Percentiles rank a stretch among this genome's conserved stretches.
Conservation (phyloP, 2,888 invertebrate genomes). For the Marasmarcha lunaedactyla region DNA sequence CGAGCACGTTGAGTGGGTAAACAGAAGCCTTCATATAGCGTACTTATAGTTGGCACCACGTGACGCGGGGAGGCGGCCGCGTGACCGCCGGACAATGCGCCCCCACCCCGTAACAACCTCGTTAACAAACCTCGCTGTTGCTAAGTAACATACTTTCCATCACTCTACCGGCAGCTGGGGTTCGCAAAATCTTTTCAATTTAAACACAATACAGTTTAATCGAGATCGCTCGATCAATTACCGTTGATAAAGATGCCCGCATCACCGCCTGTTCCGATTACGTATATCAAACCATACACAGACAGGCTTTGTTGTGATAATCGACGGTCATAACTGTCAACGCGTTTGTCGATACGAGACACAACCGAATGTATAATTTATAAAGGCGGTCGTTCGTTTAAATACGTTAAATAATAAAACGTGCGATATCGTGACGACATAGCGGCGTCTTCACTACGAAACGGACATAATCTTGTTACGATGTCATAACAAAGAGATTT, state of each 20-base stretch:
- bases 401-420: conserved; percentile 55
- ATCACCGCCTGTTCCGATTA: no score
- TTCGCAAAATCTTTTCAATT: conserved; percentile 4
- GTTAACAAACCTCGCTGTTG: conserved; percentile 5
- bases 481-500: conserved; percentile 71
- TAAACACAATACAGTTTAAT: neutral
- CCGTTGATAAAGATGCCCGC: no score
- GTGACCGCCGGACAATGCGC: conserved; percentile 19
- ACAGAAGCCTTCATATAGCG: conserved; percentile 31
- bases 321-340: no score
- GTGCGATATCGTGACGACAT: conserved; percentile 50
- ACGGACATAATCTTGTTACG: conserved; percentile 69
- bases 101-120: conserved; percentile 1
- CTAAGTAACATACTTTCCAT: no score
- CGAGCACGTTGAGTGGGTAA: conserved; percentile 42
- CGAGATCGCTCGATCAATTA: no score
- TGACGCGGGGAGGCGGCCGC: conserved; percentile 19
- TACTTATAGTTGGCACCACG: conserved; percentile 19
- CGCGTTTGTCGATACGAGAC: no score
- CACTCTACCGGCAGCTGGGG: neutral
- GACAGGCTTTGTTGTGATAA: no score
- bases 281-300: no score
- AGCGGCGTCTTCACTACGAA: conserved; percentile 53
- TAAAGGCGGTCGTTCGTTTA: no score
- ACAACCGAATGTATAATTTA: no score